Evolutionary conservation across 2,797 vertebrate species (phyloP).

Genomic region (Chelmon rostratus): DNA sequence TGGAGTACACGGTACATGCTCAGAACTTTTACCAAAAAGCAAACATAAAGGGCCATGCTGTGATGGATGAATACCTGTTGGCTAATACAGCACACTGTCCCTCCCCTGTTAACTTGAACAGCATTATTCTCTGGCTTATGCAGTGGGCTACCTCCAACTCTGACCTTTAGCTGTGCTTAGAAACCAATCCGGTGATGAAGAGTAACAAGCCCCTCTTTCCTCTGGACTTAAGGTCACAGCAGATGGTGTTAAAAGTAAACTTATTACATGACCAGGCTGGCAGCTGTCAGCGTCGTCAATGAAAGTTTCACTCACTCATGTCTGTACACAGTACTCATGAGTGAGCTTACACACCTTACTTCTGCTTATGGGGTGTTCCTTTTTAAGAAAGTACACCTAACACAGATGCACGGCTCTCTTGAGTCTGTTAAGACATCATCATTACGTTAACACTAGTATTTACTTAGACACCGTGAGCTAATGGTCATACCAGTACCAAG

Average conservation of each 20-base stretch:
- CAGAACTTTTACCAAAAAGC: too few relatives aligned
- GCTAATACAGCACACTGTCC: not conserved
- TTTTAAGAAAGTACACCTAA: too few relatives aligned
- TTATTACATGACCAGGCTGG: conserved; percentile 42
- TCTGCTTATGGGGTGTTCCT: too few relatives aligned
- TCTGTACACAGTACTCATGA: not conserved
- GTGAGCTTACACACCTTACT: not conserved
- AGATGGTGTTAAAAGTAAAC: conserved; percentile 68
- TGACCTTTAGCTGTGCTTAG: conserved; percentile 58
- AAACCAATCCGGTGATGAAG: conserved; percentile 51
- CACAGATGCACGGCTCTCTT: too few relatives aligned
- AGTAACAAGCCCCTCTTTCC: conserved; percentile 39
- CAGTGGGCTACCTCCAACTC: conserved; percentile 17
- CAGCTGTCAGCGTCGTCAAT: conserved; percentile 56
- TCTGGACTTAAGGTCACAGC: conserved; percentile 47
- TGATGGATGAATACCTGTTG: not conserved
- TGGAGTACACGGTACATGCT: too few relatives aligned
- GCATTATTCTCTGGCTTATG: conserved; percentile 36
- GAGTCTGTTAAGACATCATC: too few relatives aligned
- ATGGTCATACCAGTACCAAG: not conserved
- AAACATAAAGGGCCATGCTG: not conserved
- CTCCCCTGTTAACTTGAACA: conserved; percentile 23
- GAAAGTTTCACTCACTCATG: conserved; percentile 23
- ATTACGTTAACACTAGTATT: too few relatives aligned
- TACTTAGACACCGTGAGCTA: too few relatives aligned